Evolutionary conservation across 2,888 invertebrate species (phyloP), one percentile per base, ranked within the genome.

Genomic region (Cryptocheilus praepositus): DNA sequence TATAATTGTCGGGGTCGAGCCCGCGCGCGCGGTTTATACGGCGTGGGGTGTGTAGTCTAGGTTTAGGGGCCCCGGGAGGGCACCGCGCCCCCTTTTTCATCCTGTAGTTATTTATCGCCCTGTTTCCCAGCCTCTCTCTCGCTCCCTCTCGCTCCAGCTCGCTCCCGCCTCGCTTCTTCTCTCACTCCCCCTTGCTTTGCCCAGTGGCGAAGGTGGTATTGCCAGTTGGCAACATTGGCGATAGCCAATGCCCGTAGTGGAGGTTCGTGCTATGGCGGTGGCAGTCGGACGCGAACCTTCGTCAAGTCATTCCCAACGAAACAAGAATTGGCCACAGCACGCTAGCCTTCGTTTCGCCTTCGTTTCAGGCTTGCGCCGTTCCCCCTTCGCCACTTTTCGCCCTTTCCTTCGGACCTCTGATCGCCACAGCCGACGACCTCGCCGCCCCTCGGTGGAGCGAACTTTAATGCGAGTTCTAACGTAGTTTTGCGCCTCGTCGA

Each of bases 41-140:
- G 64, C 65, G 73, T 76, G 80, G 77, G 73, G 70, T 76, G 73
- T 82, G 79, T 81, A 85, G 85, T 80, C 85, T 86, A 83, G 86
- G 84, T 86, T 86, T 86, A 85, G 85, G 86, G 85, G 83, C 85
- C 86, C 86, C 86, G 84, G 83, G 85, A 85, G 85, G 85, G 85
- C 84, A 83, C 82, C 81, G 82, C 84, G 81, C 86, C 86, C 86
- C 86, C 85, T 85, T 86, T 86, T 86, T 86, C 85, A 86, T 86
- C 83, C 85, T 84, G 84, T 83, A 83, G 86, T 85, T 86, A 86
- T 86, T 86, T 86, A 86, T 86, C 83, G 83, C 80, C 83, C 81
- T 83, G 81, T 79, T 77, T 76, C 76, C 75, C 70, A 71, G 71
- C 74, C 77, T 76, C 73, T 70, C 79, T 71, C 76, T 70, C 71